Evolutionary conservation across 2,888 invertebrate species (phyloP).

Genomic region (Margaritifera margaritifera): DNA sequence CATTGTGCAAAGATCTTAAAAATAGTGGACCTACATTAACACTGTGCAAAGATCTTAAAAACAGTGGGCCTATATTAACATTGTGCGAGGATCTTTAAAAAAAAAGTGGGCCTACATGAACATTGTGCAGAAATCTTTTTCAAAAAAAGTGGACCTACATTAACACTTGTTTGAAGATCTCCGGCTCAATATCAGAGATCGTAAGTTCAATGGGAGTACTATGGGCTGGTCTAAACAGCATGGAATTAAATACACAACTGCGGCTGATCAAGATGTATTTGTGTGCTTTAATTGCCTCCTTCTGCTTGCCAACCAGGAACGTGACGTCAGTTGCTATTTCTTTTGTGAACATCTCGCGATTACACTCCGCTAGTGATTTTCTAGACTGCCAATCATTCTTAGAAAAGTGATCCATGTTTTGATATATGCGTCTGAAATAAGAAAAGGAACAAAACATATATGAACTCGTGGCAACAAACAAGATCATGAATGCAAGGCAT

Average conservation of each 20-base stretch:
- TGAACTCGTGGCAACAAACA: too few species aligned
- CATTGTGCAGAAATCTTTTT: too few species aligned
- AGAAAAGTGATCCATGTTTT: constrained; percentile 6
- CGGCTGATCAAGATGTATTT: constrained; percentile 47
- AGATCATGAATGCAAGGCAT: too few species aligned
- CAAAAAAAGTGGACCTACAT: constrained; percentile 35
- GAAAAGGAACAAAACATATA: too few species aligned
- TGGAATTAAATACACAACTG: constrained; percentile 48
- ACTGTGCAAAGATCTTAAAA: too few species aligned
- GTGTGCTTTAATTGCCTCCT: constrained; percentile 32
- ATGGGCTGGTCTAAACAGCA: constrained; percentile 38
- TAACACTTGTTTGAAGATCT: constrained; percentile 36
- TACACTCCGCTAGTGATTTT: constrained; percentile 38
- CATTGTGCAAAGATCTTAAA: too few species aligned
- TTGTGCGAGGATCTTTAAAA: too few species aligned
- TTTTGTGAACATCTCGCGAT: constrained; percentile 39
- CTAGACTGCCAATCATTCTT: constrained; percentile 43
- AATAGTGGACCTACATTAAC: too few species aligned
- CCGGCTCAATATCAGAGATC: constrained; percentile 43
- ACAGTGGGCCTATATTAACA: too few species aligned
- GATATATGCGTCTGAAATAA: too few species aligned
- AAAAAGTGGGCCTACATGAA: too few species aligned
- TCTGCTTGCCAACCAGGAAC: constrained; percentile 35
- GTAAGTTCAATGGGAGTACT: constrained; percentile 25
- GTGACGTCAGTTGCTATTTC: constrained; percentile 43